These are phyloP conservation scores for Salvelinus fontinalis DNA, from an alignment of 2,113 vertebrate species.

Conservation along the genomic window DNA sequence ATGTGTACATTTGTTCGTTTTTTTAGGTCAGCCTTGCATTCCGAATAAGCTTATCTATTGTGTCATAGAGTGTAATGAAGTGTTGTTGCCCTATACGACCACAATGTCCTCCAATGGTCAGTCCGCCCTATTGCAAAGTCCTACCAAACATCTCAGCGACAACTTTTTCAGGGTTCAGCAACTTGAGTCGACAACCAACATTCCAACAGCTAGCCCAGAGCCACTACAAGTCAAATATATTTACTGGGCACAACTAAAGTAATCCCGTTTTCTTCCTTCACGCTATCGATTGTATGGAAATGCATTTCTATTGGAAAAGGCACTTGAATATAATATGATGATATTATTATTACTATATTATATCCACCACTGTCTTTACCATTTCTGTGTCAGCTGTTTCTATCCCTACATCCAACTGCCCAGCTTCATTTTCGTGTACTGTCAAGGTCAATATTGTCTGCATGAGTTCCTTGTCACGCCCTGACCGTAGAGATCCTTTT, in stretches of 20 bases:
- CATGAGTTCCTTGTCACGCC: too few relatives aligned
- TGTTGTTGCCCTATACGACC: too few relatives aligned
- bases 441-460: not conserved
- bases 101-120: too few relatives aligned
- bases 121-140: too few relatives aligned
- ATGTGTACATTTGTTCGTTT: too few relatives aligned
- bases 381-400: constrained; percentile 24
- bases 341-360: not conserved
- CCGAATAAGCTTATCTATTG: too few relatives aligned
- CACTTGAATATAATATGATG: constrained; percentile 15
- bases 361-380: constrained; percentile 18
- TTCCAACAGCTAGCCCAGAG: not conserved
- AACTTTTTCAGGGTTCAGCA: not conserved
- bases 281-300: not conserved
- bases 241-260: constrained; percentile 8
- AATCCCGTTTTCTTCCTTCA: not conserved
- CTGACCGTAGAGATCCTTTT: too few relatives aligned
- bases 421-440: constrained; percentile 61
- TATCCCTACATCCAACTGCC: constrained; percentile 37
- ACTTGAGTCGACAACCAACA: not conserved
- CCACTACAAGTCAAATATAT: constrained; percentile 2
- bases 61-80: too few relatives aligned
- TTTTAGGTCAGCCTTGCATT: too few relatives aligned
- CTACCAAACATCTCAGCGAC: not conserved
- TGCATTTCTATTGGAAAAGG: not conserved